Evolutionary conservation across 2,888 invertebrate genomes (phyloP).

Genomic region (Drosophila gaucha): DNA sequence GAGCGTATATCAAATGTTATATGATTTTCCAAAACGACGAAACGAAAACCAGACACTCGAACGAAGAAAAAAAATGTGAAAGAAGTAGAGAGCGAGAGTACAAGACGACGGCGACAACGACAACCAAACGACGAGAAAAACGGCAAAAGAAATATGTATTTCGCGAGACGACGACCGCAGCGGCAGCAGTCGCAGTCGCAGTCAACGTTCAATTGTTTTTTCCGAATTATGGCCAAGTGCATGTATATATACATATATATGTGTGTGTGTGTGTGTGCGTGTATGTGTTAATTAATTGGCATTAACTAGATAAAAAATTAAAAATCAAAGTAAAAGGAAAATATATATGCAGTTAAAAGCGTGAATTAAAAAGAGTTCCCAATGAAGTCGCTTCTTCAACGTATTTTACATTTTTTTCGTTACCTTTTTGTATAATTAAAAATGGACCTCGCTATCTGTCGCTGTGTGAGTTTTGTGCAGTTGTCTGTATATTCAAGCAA

Average conservation of each 20-base stretch:
- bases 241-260: constrained; percentile 45
- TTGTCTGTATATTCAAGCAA: constrained; percentile 32
- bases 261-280: constrained; percentile 41
- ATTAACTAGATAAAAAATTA: constrained; percentile 34
- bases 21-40: constrained; percentile 72
- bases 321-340: constrained; percentile 34
- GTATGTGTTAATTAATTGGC: constrained; percentile 68
- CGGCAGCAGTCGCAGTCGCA: constrained; percentile 63
- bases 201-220: constrained; percentile 77
- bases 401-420: constrained; percentile 55
- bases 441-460: constrained; percentile 59
- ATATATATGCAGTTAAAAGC: constrained; percentile 6
- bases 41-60: constrained; percentile 67
- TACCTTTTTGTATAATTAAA: constrained; percentile 68
- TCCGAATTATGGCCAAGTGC: constrained; percentile 69
- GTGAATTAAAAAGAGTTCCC: constrained; percentile 20
- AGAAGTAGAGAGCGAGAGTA: constrained; percentile 70
- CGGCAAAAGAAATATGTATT: constrained; percentile 82
- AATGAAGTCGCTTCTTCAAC: constrained; percentile 23
- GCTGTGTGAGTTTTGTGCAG: constrained; percentile 47
- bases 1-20: constrained; percentile 73
- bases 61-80: constrained; percentile 77
- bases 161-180: constrained; percentile 75
- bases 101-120: constrained; percentile 59
- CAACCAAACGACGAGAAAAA: constrained; percentile 77